Conservation (phyloP, 2,113 vertebrate genomes). For the Carassius auratus region DNA sequence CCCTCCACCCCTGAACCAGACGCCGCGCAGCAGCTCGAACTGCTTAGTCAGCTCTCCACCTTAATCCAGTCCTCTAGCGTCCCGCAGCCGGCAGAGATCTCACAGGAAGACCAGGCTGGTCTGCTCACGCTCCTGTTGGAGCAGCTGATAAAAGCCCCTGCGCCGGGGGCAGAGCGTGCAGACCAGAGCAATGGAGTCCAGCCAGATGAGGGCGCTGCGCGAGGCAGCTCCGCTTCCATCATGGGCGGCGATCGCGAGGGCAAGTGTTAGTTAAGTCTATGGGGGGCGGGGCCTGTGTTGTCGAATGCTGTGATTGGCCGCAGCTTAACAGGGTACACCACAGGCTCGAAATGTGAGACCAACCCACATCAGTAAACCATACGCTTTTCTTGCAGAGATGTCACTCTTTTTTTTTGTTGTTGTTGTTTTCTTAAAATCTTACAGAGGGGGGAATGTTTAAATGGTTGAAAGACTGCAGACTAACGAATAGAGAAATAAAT, state of each 20-base stretch:
- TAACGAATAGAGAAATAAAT: conserved; percentile 39
- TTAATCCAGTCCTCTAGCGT: conserved; percentile 83
- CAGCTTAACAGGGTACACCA: conserved; percentile 11
- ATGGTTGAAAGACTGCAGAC: conserved; percentile 34
- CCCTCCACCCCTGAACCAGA: conserved; percentile 80
- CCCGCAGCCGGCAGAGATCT: conserved; percentile 71
- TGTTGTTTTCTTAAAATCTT: conserved; percentile 35
- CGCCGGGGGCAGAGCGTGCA: conserved; percentile 75
- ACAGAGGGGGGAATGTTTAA: conserved; percentile 4
- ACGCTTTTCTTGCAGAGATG: conserved; percentile 41
- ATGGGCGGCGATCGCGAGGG: conserved; percentile 77
- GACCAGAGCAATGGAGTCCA: conserved; percentile 92
- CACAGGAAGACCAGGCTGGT: conserved; percentile 91
- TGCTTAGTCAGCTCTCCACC: conserved; percentile 88
- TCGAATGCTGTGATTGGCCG: conserved; percentile 50
- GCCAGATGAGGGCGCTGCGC: conserved; percentile 82
- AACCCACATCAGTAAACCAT: conserved; percentile 13
- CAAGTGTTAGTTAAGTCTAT: conserved; percentile 81
- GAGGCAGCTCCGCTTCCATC: conserved; percentile 70
- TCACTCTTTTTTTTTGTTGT: conserved; percentile 27
- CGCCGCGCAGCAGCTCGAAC: conserved; percentile 85
- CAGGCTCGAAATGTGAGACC: conserved; percentile 30
- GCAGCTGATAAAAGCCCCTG: conserved; percentile 92
- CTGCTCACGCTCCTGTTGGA: conserved; percentile 92
- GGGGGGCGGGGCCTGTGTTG: conserved; percentile 57